A percentile compares a stretch with the other conserved stretches of the same genome.
phyloP scores from a whole-genome alignment of 2,797 vertebrate species.

The Labeo calbasu region DNA sequence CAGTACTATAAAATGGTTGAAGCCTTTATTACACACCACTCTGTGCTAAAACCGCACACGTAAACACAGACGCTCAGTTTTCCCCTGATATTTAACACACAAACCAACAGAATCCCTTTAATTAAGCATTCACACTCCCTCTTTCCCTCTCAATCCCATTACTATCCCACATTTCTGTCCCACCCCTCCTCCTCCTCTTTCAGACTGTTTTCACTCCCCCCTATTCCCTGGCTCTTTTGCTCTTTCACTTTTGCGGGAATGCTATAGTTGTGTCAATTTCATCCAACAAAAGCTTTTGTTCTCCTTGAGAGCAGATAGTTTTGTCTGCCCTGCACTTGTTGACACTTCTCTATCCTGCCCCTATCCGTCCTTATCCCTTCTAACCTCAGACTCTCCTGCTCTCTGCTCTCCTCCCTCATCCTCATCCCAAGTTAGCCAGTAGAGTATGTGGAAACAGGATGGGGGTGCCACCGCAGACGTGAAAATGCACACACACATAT shows the following conservation, averaged over 20 bases:
- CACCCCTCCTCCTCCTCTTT: not conserved
- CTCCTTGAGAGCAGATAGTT: slow-evolving; percentile 73
- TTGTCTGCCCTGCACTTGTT: slow-evolving; percentile 75
- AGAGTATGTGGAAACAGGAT: slow-evolving; percentile 57
- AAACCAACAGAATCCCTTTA: slow-evolving; percentile 9
- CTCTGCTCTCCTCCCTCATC: slow-evolving; percentile 39
- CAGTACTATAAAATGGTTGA: not conserved
- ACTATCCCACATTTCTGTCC: slow-evolving; percentile 18
- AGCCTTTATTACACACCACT: not conserved
- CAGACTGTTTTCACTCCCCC: slow-evolving; percentile 45
- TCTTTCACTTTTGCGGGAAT: slow-evolving; percentile 61
- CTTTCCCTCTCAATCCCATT: not conserved
- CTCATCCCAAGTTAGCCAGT: slow-evolving; percentile 47
- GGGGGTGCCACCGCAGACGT: slow-evolving; percentile 53
- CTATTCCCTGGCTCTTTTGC: slow-evolving; percentile 60
- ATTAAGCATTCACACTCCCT: slow-evolving; percentile 14
- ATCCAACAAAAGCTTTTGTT: slow-evolving; percentile 71
- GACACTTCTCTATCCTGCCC: slow-evolving; percentile 52
- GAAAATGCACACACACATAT: slow-evolving; percentile 42
- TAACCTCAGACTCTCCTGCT: slow-evolving; percentile 47
- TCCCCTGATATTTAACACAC: slow-evolving; percentile 36
- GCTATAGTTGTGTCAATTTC: slow-evolving; percentile 72
- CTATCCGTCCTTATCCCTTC: slow-evolving; percentile 51
- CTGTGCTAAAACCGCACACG: not conserved
- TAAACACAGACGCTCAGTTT: slow-evolving; percentile 12